Conservation (phyloP, 2,888 invertebrate genomes). For the Orchestes rusci region DNA sequence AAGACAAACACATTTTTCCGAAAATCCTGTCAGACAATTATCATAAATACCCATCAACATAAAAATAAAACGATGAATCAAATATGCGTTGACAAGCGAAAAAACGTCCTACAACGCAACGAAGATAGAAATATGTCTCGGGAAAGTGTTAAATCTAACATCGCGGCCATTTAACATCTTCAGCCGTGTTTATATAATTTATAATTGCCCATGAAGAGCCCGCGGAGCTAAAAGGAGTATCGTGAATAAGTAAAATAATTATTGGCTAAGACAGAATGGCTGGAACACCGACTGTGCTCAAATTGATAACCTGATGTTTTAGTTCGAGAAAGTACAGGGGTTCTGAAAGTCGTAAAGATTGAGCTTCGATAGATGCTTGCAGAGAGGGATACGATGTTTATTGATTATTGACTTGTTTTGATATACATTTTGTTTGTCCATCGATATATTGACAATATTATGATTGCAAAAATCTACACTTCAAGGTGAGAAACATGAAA, state of each 20-base stretch:
- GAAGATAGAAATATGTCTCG: slow-evolving; percentile 19
- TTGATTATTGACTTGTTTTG: too few species aligned
- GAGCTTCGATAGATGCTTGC: slow-evolving; percentile 14
- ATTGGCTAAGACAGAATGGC: slow-evolving; percentile 39
- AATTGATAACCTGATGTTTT: slow-evolving; percentile 41
- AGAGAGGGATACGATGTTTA: too few species aligned
- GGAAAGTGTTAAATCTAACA: slow-evolving; percentile 34
- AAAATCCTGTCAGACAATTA: too few species aligned
- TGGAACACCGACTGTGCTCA: slow-evolving; percentile 38
- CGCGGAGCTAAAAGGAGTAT: slow-evolving; percentile 27
- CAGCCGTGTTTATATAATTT: slow-evolving; percentile 33
- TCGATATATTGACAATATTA: too few species aligned
- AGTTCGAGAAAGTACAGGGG: slow-evolving; percentile 19
- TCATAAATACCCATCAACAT: too few species aligned
- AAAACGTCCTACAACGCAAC: slow-evolving; percentile 13
- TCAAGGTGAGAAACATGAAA: too few species aligned
- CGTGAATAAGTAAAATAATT: slow-evolving; percentile 40
- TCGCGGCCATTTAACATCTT: slow-evolving; percentile 32
- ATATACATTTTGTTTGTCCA: too few species aligned
- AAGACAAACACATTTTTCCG: too few species aligned
- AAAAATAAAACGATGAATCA: slow-evolving; percentile 11
- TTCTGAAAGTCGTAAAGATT: slow-evolving; percentile 16
- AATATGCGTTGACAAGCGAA: slow-evolving; percentile 12
- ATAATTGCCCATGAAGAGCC: slow-evolving; percentile 28
- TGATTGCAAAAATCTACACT: too few species aligned